Evolutionary conservation across 2,888 invertebrate species (phyloP).

Genomic region (Eumacrocentrus americanus): DNA sequence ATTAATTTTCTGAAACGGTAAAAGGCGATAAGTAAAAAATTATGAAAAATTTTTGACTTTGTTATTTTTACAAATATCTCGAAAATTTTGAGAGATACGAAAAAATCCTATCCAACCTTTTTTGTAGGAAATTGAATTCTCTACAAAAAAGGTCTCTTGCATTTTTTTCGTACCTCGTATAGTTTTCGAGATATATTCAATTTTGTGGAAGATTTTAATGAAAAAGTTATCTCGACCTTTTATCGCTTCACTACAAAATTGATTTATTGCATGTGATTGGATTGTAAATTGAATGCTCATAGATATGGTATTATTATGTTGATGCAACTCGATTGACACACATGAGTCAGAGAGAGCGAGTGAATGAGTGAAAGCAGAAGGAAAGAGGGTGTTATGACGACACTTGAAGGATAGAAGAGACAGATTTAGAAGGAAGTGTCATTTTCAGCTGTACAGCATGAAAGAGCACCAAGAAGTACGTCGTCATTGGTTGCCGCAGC

Average conservation of each 20-base stretch:
- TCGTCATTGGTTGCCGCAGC: conserved; percentile 58
- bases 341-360: too few species aligned
- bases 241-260: too few species aligned
- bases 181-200: background rate
- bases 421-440: conserved; percentile 41
- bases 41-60: background rate
- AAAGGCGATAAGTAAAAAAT: background rate
- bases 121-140: background rate
- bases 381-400: background rate
- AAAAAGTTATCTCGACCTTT: too few species aligned
- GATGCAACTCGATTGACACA: too few species aligned
- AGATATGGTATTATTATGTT: too few species aligned
- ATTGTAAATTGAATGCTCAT: too few species aligned
- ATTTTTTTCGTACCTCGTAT: background rate
- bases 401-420: conserved; percentile 14
- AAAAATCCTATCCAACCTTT: background rate
- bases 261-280: too few species aligned
- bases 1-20: background rate
- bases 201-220: too few species aligned
- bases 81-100: background rate
- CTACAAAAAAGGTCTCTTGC: background rate
- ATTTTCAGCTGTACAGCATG: conserved; percentile 85
- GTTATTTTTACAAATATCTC: too few species aligned
- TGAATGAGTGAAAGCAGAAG: conserved; percentile 24
- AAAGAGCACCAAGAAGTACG: conserved; percentile 76